Percentiles rank a stretch among this genome's conserved stretches.
Conservation (phyloP, 2,797 vertebrate genomes). For the Pogoniulus pusillus region DNA sequence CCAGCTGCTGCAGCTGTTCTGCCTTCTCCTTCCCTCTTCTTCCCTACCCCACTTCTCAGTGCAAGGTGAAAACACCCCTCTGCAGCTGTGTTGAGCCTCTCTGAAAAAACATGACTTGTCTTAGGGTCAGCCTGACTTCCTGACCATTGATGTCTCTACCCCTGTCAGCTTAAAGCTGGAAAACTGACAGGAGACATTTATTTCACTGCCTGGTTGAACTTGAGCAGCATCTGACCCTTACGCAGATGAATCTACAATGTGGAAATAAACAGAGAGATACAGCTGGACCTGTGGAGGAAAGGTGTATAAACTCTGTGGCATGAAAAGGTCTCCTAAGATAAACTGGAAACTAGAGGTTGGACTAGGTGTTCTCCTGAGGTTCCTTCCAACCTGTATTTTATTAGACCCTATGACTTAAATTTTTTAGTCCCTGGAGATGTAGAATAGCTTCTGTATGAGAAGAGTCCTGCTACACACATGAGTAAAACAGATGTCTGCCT, state of each 20-base stretch:
- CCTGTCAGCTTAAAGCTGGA: background rate
- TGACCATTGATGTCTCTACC: background rate
- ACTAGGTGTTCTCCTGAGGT: background rate
- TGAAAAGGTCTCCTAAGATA: background rate
- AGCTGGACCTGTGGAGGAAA: background rate
- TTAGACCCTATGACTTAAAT: background rate
- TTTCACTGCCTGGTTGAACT: background rate
- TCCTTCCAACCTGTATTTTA: background rate
- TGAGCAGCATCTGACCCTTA: background rate
- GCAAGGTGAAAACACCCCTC: background rate
- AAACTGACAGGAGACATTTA: background rate
- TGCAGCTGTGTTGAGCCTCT: background rate
- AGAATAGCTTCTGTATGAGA: background rate
- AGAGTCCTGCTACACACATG: background rate
- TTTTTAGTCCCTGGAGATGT: background rate
- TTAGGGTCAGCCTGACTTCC: accelerated
- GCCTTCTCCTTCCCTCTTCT: background rate
- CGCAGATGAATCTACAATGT: background rate
- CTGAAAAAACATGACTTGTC: background rate
- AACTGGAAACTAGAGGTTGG: background rate
- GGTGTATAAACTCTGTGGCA: background rate
- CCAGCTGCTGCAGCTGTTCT: constrained; percentile 4
- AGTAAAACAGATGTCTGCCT: background rate
- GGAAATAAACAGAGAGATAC: background rate
- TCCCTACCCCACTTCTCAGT: too few species aligned